These are phyloP conservation scores for Neodiprion pinetum DNA, from an alignment of 1,140 invertebrate species.

Conservation along the genomic window DNA sequence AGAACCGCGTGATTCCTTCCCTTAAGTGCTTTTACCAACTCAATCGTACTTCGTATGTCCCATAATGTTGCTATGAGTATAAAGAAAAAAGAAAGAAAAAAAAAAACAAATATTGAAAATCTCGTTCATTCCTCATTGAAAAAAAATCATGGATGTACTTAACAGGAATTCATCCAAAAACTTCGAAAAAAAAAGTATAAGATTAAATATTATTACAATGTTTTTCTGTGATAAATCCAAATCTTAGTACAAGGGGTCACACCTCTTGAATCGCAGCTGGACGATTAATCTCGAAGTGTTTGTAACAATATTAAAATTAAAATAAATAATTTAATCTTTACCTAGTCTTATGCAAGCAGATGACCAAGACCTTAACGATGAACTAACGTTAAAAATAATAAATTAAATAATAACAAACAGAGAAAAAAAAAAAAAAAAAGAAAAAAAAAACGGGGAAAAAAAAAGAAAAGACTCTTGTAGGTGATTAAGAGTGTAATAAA, in stretches of 20 bases:
- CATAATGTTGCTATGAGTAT: slow-evolving; percentile 22
- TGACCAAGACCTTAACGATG: slow-evolving; percentile 41
- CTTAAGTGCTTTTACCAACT: slow-evolving; percentile 58
- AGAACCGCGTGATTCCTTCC: slow-evolving; percentile 52
- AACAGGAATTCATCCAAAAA: not conserved
- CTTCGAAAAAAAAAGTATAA: slow-evolving; percentile 25
- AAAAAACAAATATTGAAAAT: not conserved
- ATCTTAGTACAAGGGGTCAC: slow-evolving; percentile 23
- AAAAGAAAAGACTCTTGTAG: slow-evolving; percentile 28
- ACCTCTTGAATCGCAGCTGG: not conserved
- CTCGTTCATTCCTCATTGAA: slow-evolving; percentile 9
- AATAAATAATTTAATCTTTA: slow-evolving; percentile 28
- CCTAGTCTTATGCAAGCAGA: slow-evolving; percentile 36
- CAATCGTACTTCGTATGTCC: slow-evolving; percentile 51
- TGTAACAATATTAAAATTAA: slow-evolving; percentile 18
- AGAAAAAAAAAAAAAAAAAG: slow-evolving; percentile 19
- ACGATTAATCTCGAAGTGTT: slow-evolving; percentile 23
- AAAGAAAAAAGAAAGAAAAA: slow-evolving; percentile 13
- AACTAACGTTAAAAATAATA: slow-evolving; percentile 15
- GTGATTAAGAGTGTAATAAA: slow-evolving; percentile 14
- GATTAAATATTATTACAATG: slow-evolving; percentile 52
- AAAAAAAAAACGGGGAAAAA: slow-evolving; percentile 23
- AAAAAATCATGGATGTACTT: slow-evolving; percentile 4
- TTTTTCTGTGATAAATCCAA: slow-evolving; percentile 60
- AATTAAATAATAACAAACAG: slow-evolving; percentile 12